Conservation (phyloP, 2,113 vertebrate species). For the Saguinus midas region DNA sequence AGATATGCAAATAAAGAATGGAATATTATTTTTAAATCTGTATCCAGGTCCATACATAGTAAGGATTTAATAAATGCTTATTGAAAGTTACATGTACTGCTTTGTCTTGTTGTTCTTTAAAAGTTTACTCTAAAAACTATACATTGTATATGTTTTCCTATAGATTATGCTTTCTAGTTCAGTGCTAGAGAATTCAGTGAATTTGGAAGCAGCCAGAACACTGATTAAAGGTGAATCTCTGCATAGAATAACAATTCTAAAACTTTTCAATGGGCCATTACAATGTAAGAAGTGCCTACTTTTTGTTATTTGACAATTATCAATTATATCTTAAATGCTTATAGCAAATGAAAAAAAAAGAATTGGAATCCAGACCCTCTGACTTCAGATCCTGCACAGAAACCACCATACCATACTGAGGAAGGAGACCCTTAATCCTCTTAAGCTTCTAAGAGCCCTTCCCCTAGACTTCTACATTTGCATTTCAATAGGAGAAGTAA, state of each 20-base stretch:
- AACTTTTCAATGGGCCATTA: conserved; percentile 12
- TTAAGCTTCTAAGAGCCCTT: too few species aligned
- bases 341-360: neutral
- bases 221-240: neutral
- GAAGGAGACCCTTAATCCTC: too few species aligned
- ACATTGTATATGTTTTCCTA: neutral
- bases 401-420: neutral
- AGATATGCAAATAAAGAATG: accelerated
- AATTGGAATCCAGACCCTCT: too few species aligned
- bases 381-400: neutral
- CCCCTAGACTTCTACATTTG: too few species aligned
- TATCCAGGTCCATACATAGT: neutral
- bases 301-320: neutral
- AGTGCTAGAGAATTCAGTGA: conserved; percentile 67
- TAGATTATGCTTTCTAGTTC: conserved; percentile 79
- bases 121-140: neutral
- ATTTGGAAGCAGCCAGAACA: conserved; percentile 46
- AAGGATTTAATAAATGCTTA: neutral
- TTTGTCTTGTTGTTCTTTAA: conserved; percentile 14
- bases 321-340: neutral
- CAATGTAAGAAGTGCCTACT: conserved; percentile 41
- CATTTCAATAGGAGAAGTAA: too few species aligned
- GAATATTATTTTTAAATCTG: neutral
- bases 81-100: neutral
- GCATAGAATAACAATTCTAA: conserved; percentile 29